Evolutionary conservation across 1,140 invertebrate species (phyloP).

Genomic region (Watersipora subatra): DNA sequence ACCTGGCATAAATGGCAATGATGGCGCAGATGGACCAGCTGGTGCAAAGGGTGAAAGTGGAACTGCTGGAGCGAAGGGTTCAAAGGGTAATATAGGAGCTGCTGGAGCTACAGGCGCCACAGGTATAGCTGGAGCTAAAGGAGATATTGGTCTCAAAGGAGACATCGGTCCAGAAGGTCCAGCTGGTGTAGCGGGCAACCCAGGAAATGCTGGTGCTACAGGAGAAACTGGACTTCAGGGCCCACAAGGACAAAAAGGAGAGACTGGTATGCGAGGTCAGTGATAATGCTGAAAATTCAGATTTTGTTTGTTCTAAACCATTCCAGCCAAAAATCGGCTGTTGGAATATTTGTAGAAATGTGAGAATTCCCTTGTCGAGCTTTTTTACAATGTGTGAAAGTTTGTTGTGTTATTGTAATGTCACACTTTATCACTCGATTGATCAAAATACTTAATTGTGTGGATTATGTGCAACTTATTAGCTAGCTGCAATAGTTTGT

Average conservation of each 20-base stretch:
- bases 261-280: background rate
- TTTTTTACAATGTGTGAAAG: too few species aligned
- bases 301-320: too few species aligned
- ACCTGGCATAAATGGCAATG: background rate
- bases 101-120: background rate
- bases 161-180: slow-evolving; percentile 1
- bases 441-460: too few species aligned
- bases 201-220: background rate
- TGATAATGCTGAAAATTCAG: too few species aligned
- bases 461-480: too few species aligned
- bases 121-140: background rate
- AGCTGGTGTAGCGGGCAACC: slow-evolving; percentile 1
- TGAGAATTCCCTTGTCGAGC: too few species aligned
- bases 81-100: background rate
- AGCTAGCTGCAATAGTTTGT: too few species aligned
- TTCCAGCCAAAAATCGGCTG: too few species aligned
- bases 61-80: background rate
- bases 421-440: too few species aligned
- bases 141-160: background rate
- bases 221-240: background rate
- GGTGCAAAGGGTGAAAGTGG: slow-evolving; percentile 1
- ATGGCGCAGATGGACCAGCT: background rate
- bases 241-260: background rate
- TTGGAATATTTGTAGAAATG: too few species aligned
- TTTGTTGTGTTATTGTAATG: too few species aligned